Conservation (phyloP, 2,888 invertebrate genomes). For the Drosophila longiperda region DNA sequence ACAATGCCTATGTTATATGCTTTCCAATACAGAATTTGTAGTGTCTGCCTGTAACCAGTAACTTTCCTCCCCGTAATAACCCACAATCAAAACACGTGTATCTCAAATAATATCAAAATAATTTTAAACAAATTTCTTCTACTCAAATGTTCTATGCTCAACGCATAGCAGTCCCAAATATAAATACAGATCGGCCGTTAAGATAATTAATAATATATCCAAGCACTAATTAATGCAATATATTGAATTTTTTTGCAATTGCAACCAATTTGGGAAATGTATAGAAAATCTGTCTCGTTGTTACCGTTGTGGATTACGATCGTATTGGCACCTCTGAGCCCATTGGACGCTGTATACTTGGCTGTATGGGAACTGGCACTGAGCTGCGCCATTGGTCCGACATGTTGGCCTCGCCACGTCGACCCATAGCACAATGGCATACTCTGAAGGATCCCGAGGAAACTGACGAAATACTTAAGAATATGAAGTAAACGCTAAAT, state of each 20-base stretch:
- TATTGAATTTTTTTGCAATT: slow-evolving; percentile 29
- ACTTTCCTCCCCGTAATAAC: slow-evolving; percentile 43
- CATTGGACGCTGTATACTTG: slow-evolving; percentile 98
- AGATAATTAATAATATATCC: slow-evolving; percentile 2
- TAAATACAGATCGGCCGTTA: slow-evolving; percentile 42
- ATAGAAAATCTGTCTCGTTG: slow-evolving; percentile 99
- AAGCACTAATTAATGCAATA: slow-evolving; percentile 49
- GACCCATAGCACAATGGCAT: slow-evolving; percentile 99
- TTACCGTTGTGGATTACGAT: slow-evolving; percentile 99
- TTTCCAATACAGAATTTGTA: slow-evolving; percentile 59
- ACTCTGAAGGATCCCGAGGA: slow-evolving; percentile 99
- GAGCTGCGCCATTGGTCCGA: slow-evolving; percentile 99
- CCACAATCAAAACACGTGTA: slow-evolving; percentile 62
- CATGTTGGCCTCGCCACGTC: slow-evolving; percentile 99
- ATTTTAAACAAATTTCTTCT: slow-evolving; percentile 46
- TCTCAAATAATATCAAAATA: slow-evolving; percentile 39
- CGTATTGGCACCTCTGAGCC: slow-evolving; percentile 99
- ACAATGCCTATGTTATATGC: slow-evolving; percentile 52
- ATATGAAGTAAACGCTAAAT: slow-evolving; percentile 82
- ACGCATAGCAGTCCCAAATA: slow-evolving; percentile 43
- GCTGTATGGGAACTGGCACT: slow-evolving; percentile 98
- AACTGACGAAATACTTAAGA: slow-evolving; percentile 84
- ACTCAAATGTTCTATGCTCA: slow-evolving; percentile 59
- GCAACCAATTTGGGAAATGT: slow-evolving; percentile 36
- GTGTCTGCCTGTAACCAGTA: slow-evolving; percentile 58